These are phyloP conservation scores for Eretmocerus hayati DNA, from an alignment of 2,888 invertebrate species.

Conservation along the genomic window DNA sequence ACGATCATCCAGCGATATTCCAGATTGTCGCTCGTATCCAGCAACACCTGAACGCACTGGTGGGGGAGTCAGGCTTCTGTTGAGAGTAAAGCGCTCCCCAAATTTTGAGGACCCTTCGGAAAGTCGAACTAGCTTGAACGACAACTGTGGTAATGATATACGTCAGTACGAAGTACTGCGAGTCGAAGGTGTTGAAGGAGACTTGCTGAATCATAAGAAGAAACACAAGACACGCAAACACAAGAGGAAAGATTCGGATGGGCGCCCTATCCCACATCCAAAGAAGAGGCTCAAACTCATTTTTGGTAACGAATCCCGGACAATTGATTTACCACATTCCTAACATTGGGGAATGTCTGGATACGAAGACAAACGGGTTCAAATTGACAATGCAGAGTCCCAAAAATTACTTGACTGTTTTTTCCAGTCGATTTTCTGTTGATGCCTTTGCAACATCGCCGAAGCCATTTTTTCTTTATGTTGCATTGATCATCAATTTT, in stretches of 20 bases:
- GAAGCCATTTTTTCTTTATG: no score
- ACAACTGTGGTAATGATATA: slow-evolving; percentile 58
- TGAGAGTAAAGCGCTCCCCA: slow-evolving; percentile 82
- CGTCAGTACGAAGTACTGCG: slow-evolving; percentile 80
- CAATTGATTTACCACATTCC: slow-evolving; percentile 79
- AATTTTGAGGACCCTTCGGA: slow-evolving; percentile 79
- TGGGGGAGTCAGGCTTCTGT: slow-evolving; percentile 65
- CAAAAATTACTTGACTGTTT: slow-evolving; percentile 16
- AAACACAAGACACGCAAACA: slow-evolving; percentile 54
- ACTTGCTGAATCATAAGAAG: slow-evolving; percentile 53
- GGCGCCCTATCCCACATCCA: slow-evolving; percentile 58
- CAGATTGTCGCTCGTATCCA: slow-evolving; percentile 42
- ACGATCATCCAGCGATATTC: slow-evolving; percentile 20
- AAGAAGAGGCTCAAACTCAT: slow-evolving; percentile 78
- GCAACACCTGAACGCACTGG: slow-evolving; percentile 56
- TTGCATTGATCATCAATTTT: no score
- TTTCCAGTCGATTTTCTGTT: slow-evolving; percentile 21
- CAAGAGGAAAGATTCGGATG: slow-evolving; percentile 24
- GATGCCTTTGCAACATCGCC: no score
- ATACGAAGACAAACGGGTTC: slow-evolving; percentile 7
- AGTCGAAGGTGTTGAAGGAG: slow-evolving; percentile 64
- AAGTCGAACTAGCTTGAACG: slow-evolving; percentile 64
- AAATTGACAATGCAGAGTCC: slow-evolving; percentile 5
- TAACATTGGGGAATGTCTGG: slow-evolving; percentile 30
- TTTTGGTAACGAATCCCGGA: slow-evolving; percentile 82